Conservation (phyloP, 2,113 vertebrate species). For the Fregetta grallaria region DNA sequence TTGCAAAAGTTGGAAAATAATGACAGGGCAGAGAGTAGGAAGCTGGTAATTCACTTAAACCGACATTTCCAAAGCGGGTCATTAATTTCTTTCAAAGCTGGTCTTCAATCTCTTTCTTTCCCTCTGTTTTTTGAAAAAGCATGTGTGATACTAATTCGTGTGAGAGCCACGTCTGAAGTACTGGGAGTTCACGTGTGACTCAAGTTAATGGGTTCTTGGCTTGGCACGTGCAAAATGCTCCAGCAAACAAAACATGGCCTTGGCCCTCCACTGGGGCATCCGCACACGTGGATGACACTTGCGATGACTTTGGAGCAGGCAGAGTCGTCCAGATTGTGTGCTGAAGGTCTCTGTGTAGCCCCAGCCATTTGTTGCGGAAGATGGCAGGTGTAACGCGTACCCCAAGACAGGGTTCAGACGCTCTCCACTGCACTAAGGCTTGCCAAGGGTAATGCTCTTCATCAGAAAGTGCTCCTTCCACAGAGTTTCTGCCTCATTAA, state of each 20-base stretch:
- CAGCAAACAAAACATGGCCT: background rate
- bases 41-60: background rate
- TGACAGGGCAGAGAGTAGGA: background rate
- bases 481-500: background rate
- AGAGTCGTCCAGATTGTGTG: rapidly evolving
- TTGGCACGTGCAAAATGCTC: background rate
- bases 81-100: background rate
- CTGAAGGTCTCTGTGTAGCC: background rate
- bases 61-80: background rate
- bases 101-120: background rate
- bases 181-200: background rate
- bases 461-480: background rate
- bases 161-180: background rate
- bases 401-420: background rate
- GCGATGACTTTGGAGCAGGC: background rate
- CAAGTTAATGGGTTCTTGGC: background rate
- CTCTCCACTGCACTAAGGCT: background rate
- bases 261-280: background rate
- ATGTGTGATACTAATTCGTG: background rate
- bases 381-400: background rate
- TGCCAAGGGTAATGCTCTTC: background rate
- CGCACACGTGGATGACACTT: rapidly evolving
- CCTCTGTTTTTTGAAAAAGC: background rate
- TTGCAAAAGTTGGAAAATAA: background rate
- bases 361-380: background rate